Evolutionary conservation across 2,797 vertebrate genomes (phyloP), one percentile per base, ranked within the genome.

Genomic region (Chaetodon trifasciatus): DNA sequence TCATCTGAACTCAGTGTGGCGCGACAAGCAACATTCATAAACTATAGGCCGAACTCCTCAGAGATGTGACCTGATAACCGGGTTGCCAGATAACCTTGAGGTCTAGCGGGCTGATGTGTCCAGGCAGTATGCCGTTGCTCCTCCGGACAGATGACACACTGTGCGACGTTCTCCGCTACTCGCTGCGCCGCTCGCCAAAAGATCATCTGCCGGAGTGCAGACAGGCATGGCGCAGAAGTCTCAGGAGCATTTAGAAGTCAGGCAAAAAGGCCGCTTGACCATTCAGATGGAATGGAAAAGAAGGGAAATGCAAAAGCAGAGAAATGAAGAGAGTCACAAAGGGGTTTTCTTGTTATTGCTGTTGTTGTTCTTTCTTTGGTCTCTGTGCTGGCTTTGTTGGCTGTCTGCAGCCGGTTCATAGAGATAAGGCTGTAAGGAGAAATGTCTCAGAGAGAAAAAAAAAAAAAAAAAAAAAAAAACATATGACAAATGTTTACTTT

Each of bases 31-130:
- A 62, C 72, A 76, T 66, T 67, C 47, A 77, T 60, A 50, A 78
- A 74, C 75, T 68, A 8, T 46, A 70, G 53, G 58, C 60, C n/a
- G 2, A 74, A 35, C 47, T 81, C 79, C 80, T 56, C 37, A 52
- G 76, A 84, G 85, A 88, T 88, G 89, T 91, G 91, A 91, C 83
- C 86, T 69, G 81, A 85, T 89, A 79, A 86, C 84, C 82, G 0
- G 37, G 44, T 69, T 70, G 57, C 69, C 53, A 17, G 69, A 85
- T 89, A 79, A 86, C 84, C 82, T 91, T 71, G 80, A 80, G 67
- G 79, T 71, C 78, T 86, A 82, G 65, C 80, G 77, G 58, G 71
- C 62, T 42, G 52, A 61, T 65, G 63, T 92, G 85, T 90, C 68
- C 55, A 68, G 69, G 81, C 87, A 60, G 44, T 37, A 17, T 12